A percentile compares a stretch with the other conserved stretches of the same genome.
Evolutionary conservation across 1,140 invertebrate species (phyloP).

Genomic region (Tetramorium parvispinum): DNA sequence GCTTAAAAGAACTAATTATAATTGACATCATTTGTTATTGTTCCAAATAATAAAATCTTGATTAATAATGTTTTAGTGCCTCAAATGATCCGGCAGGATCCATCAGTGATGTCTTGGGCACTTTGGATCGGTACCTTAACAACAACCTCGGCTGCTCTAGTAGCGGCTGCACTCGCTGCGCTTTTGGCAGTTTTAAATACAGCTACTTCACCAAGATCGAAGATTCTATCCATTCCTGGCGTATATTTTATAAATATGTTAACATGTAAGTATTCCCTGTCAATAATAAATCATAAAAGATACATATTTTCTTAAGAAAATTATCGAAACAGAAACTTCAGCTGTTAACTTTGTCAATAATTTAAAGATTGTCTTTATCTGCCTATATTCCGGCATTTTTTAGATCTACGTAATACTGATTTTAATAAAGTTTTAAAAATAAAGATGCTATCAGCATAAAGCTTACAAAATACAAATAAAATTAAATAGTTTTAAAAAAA

Average conservation of each 20-base stretch:
- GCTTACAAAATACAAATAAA: background rate
- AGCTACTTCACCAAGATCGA: conserved; percentile 90
- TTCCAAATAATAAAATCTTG: background rate
- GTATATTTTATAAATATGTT: conserved; percentile 92
- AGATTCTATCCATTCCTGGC: conserved; percentile 91
- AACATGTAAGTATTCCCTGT: conserved; percentile 87
- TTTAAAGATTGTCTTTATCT: background rate
- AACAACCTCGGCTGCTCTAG: conserved; percentile 88
- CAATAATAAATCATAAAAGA: background rate
- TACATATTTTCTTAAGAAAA: background rate
- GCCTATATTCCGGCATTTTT: background rate
- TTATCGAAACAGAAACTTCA: background rate
- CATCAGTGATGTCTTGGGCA: conserved; percentile 89
- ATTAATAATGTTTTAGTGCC: conserved; percentile 85
- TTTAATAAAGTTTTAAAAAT: background rate
- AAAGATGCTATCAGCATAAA: background rate
- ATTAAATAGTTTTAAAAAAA: background rate
- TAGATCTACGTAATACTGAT: background rate
- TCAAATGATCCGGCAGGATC: conserved; percentile 87
- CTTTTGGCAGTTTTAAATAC: conserved; percentile 93
- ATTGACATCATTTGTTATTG: background rate
- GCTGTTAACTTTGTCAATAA: background rate
- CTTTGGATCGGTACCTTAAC: conserved; percentile 91
- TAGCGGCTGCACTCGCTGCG: conserved; percentile 89
- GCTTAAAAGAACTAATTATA: background rate